Evolutionary conservation across 2,797 vertebrate genomes (phyloP), one percentile per base, ranked within the genome.

Genomic region (Adelosebastes latens): DNA sequence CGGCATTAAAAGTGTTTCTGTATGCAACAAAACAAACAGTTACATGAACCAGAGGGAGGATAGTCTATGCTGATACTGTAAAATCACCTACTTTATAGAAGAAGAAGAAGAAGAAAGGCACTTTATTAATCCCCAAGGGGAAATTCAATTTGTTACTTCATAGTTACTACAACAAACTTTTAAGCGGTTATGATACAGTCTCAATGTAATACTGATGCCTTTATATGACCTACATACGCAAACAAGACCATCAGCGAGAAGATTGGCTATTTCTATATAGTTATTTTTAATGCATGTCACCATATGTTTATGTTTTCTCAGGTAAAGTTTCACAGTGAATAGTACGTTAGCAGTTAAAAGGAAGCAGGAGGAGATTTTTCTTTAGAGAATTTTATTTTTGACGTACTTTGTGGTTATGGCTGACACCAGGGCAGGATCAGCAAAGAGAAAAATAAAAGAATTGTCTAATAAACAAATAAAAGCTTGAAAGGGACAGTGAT

Each of bases 1-100:
- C n/a, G 49, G 11, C 63, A 13, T 80, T 71, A 20, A 52, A 55
- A 42, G 14, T 71, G 46, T 56, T 24, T 29, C 39, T 24, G 52
- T 20, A 24, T 63, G 59, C 68, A 65, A 29, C 27, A 77, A 70
- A 27, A 72, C 25, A 36, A 66, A 72, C 61, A 66, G 39, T 60
- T 39, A 80, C 27, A 67, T n/a, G 36, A 79, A 66, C 22, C 32
- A 29, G 58, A 53, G 49, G 60, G 1, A 12, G 46, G 18, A 0
- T 20, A 75, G 77, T 70, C 22, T 77, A 36, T 75, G 61, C 49
- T 75, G 12, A 65, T 12, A 31, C 31, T 67, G 52, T 79, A 46
- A 77, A 71, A 72, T 55, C 14, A 0, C 9, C 11, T 22, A 18
- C 14, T 72, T 77, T 69, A 29, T 73, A 32, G 31, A 31, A 32